A percentile compares a stretch with the other conserved stretches of the same genome.
Conservation (phyloP, 2,888 invertebrate genomes). For the Ormyrus thymus region DNA sequence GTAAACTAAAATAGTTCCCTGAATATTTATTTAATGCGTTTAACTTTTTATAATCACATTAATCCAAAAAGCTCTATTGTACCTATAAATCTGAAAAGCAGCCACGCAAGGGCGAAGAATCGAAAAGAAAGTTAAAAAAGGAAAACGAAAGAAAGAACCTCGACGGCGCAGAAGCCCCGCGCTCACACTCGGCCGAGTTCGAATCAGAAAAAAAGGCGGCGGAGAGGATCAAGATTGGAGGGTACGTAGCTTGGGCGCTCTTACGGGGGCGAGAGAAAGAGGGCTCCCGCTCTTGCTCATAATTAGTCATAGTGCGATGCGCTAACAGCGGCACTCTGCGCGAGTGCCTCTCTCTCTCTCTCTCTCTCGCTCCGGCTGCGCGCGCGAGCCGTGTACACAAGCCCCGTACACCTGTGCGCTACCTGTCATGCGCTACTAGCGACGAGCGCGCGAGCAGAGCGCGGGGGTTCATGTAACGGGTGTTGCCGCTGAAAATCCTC, state of each 20-base stretch:
- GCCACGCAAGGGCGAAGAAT: too few relatives aligned
- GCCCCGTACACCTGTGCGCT: slow-evolving; percentile 6
- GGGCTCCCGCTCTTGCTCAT: slow-evolving; percentile 55
- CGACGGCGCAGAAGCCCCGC: background rate
- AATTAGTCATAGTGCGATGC: slow-evolving; percentile 75
- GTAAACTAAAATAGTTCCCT: too few relatives aligned
- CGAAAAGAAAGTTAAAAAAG: too few relatives aligned
- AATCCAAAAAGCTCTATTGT: too few relatives aligned
- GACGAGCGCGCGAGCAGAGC: slow-evolving; percentile 45
- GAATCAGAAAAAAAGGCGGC: slow-evolving; percentile 1
- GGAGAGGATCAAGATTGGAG: slow-evolving; percentile 8
- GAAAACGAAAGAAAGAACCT: too few relatives aligned
- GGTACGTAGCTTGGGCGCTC: background rate
- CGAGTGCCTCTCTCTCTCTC: slow-evolving; percentile 62
- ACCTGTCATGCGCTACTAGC: slow-evolving; percentile 47
- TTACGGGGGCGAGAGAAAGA: background rate
- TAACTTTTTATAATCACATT: too few relatives aligned
- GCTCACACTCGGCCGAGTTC: background rate
- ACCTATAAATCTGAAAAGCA: too few relatives aligned
- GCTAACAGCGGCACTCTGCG: slow-evolving; percentile 75
- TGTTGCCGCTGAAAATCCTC: slow-evolving; percentile 34
- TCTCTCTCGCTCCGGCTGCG: slow-evolving; percentile 50
- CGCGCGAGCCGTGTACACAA: slow-evolving; percentile 40
- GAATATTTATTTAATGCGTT: too few relatives aligned
- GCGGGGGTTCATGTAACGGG: slow-evolving; percentile 54